A percentile compares a stretch with the other conserved stretches of the same genome.
Evolutionary conservation across 1,140 invertebrate species (phyloP).

Genomic region (Oryzaephilus surinamensis): DNA sequence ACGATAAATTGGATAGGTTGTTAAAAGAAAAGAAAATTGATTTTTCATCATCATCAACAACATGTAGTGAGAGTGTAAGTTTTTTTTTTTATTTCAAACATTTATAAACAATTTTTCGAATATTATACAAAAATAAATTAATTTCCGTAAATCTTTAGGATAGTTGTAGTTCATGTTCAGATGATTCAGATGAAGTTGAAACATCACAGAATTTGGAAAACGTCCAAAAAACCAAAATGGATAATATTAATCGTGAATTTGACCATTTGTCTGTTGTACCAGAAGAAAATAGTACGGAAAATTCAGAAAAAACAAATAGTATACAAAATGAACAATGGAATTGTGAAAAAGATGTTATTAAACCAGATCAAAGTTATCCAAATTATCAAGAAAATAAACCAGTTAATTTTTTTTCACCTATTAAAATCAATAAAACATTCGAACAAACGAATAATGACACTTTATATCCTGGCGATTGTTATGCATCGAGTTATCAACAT

Average conservation of each 20-base stretch:
- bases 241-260: conserved; percentile 47
- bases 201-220: conserved; percentile 33
- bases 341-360: conserved; percentile 26
- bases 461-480: too few species aligned
- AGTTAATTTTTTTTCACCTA: conserved; percentile 39
- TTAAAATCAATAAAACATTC: conserved; percentile 26
- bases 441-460: too few species aligned
- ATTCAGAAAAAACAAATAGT: conserved; percentile 37
- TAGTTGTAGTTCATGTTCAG: conserved; percentile 22
- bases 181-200: conserved; percentile 40
- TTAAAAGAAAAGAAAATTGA: conserved; percentile 49
- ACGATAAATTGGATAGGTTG: conserved; percentile 71
- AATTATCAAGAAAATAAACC: conserved; percentile 15
- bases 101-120: background rate
- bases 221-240: conserved; percentile 33
- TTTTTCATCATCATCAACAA: conserved; percentile 41
- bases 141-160: conserved; percentile 16
- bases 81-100: background rate
- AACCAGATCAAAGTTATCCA: conserved; percentile 33
- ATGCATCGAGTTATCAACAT: too few species aligned
- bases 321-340: conserved; percentile 27
- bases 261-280: conserved; percentile 65
- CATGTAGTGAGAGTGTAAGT: conserved; percentile 34
- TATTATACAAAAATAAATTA: too few species aligned
- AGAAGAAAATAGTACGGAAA: conserved; percentile 51